Conservation (phyloP, 2,888 invertebrate genomes). For the Drosophila birchii region DNA sequence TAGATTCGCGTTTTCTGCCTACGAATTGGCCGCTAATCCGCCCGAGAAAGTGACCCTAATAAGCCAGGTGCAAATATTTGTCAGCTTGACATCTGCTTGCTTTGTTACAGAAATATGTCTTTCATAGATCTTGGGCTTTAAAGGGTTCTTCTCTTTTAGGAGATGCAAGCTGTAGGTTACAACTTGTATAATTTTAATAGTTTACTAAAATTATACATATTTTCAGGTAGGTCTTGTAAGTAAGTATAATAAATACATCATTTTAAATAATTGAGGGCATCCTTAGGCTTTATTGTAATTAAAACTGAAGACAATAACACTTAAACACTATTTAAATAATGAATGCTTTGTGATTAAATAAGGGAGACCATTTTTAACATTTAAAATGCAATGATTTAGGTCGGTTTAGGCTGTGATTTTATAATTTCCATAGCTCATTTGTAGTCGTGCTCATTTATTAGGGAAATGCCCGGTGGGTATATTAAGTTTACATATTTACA, state of each 20-base stretch:
- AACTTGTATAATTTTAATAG: background rate
- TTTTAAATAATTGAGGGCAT: background rate
- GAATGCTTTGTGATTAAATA: background rate
- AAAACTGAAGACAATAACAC: constrained; percentile 10
- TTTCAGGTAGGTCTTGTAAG: background rate
- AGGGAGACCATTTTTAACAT: background rate
- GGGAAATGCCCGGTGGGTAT: constrained; percentile 16
- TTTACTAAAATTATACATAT: background rate
- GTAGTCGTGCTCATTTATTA: constrained; percentile 14
- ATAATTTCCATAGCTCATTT: background rate
- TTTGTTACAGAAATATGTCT: background rate
- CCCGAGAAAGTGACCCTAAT: constrained; percentile 9
- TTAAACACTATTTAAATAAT: constrained; percentile 23
- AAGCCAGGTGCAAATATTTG: constrained; percentile 23
- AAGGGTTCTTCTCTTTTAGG: background rate
- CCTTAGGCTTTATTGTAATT: constrained; percentile 12
- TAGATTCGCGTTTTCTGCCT: constrained; percentile 9
- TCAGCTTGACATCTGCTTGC: constrained; percentile 10
- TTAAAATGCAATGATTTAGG: constrained; percentile 17
- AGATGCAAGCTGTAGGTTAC: too few relatives aligned
- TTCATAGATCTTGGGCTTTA: background rate
- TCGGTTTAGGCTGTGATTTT: background rate
- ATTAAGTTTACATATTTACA: constrained; percentile 24
- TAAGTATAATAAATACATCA: too few relatives aligned
- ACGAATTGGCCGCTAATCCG: constrained; percentile 23